A percentile compares a stretch with the other conserved stretches of the same genome.
phyloP scores from a whole-genome alignment of 2,888 invertebrate species.

The Melanotus villosus region DNA sequence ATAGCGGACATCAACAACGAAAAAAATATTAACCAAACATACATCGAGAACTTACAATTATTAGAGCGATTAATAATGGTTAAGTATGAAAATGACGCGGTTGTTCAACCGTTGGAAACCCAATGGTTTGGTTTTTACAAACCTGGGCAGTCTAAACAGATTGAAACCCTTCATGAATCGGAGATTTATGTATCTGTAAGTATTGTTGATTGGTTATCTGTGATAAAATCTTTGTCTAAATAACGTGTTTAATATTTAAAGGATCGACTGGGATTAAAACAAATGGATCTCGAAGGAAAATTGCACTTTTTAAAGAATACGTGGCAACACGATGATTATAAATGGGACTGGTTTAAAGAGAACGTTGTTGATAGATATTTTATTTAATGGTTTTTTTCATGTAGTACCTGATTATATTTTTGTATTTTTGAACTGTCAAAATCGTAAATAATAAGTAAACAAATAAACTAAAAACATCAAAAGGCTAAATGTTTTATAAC shows the following conservation, averaged over 20 bases:
- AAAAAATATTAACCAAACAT: slow-evolving; percentile 75
- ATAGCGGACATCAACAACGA: slow-evolving; percentile 98
- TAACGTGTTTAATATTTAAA: slow-evolving; percentile 70
- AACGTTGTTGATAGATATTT: slow-evolving; percentile 72
- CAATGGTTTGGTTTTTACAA: slow-evolving; percentile 98
- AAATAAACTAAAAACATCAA: too few species aligned
- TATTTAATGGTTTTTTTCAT: slow-evolving; percentile 1
- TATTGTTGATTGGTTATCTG: neutral
- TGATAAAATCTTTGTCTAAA: neutral
- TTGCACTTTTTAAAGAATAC: slow-evolving; percentile 81
- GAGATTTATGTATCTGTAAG: slow-evolving; percentile 84
- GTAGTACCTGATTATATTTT: neutral
- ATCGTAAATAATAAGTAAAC: too few species aligned
- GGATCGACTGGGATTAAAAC: slow-evolving; percentile 85
- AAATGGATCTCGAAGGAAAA: slow-evolving; percentile 78
- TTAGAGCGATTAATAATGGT: slow-evolving; percentile 91
- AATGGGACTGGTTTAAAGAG: slow-evolving; percentile 81
- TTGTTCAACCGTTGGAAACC: slow-evolving; percentile 91
- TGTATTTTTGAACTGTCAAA: too few species aligned
- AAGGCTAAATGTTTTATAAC: too few species aligned
- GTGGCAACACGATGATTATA: slow-evolving; percentile 88
- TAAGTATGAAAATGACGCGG: slow-evolving; percentile 89
- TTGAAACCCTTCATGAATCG: slow-evolving; percentile 81
- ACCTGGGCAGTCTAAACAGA: slow-evolving; percentile 82
- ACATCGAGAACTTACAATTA: slow-evolving; percentile 82